Evolutionary conservation across 2,797 vertebrate genomes (phyloP).

Genomic region (Onychomys arenicola): DNA sequence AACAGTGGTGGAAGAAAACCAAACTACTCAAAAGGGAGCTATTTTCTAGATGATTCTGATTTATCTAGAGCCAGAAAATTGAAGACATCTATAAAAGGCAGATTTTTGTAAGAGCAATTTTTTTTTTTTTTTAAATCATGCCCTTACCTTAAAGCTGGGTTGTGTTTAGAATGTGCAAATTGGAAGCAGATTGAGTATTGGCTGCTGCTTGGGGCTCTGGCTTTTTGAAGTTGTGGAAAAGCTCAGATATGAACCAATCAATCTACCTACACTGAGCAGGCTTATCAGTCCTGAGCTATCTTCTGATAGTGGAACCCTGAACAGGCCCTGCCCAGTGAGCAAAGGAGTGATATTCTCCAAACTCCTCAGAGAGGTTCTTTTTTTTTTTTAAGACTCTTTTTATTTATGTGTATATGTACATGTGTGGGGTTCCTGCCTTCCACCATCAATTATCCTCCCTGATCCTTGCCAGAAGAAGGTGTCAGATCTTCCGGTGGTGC

Average conservation of each 20-base stretch:
- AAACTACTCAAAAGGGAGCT: conserved; percentile 25
- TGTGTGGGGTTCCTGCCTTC: not conserved
- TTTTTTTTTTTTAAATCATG: conserved; percentile 42
- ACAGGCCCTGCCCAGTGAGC: not conserved
- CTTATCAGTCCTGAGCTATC: conserved; percentile 4
- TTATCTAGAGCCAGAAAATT: conserved; percentile 75
- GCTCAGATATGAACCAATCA: conserved; percentile 11
- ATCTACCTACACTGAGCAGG: conserved; percentile 18
- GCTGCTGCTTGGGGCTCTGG: not conserved
- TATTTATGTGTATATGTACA: not conserved
- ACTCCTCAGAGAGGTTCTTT: not conserved
- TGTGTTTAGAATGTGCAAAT: conserved; percentile 67
- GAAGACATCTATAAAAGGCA: conserved; percentile 66
- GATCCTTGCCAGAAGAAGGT: not conserved
- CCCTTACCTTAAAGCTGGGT: conserved; percentile 73
- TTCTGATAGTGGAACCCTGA: not conserved
- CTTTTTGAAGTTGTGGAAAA: conserved; percentile 58
- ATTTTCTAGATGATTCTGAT: conserved; percentile 56
- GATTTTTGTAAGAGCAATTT: conserved; percentile 33
- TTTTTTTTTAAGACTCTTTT: not conserved
- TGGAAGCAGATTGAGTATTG: conserved; percentile 70
- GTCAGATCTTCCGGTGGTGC: too few relatives aligned
- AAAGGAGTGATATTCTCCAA: not conserved
- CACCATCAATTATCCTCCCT: too few relatives aligned
- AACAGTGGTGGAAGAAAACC: not conserved